Conservation (phyloP, 2,888 invertebrate genomes). For the Heliothis peltigera region DNA sequence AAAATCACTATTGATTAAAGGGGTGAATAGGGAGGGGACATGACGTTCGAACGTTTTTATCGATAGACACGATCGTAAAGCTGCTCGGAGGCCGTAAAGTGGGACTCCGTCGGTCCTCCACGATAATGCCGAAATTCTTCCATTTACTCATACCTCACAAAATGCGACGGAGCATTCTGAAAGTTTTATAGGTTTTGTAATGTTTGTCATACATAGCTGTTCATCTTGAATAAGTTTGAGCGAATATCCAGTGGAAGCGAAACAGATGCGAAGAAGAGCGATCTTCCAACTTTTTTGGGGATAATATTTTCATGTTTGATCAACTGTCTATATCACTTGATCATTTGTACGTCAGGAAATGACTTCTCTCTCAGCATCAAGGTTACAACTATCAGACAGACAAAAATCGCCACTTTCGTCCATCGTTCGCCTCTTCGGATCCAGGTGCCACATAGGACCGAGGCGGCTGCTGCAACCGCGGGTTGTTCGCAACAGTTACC, state of each 20-base stretch:
- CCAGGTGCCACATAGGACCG: no score
- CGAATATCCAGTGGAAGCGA: neutral
- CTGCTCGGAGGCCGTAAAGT: slow-evolving; percentile 56
- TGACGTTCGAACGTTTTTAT: slow-evolving; percentile 51
- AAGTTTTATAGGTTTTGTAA: slow-evolving; percentile 49
- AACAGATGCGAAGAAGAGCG: neutral
- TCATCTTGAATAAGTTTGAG: slow-evolving; percentile 7
- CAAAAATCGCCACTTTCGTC: no score
- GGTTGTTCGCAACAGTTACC: no score
- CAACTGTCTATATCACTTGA: no score
- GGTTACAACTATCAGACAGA: no score
- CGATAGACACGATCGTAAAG: slow-evolving; percentile 62
- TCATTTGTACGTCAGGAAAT: no score
- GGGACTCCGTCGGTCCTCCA: slow-evolving; percentile 24
- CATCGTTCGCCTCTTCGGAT: no score
- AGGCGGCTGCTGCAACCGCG: no score
- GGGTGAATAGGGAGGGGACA: slow-evolving; percentile 34
- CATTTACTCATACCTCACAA: slow-evolving; percentile 60
- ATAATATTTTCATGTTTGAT: no score
- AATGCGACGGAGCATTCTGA: slow-evolving; percentile 43
- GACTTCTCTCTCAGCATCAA: no score
- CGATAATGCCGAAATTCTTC: slow-evolving; percentile 56
- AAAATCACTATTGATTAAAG: slow-evolving; percentile 57
- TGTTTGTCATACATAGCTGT: slow-evolving; percentile 11
- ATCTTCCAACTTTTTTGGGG: neutral